These are phyloP conservation scores for Neodontobutis hainanensis DNA, from an alignment of 2,113 vertebrate species.

Conservation along the genomic window DNA sequence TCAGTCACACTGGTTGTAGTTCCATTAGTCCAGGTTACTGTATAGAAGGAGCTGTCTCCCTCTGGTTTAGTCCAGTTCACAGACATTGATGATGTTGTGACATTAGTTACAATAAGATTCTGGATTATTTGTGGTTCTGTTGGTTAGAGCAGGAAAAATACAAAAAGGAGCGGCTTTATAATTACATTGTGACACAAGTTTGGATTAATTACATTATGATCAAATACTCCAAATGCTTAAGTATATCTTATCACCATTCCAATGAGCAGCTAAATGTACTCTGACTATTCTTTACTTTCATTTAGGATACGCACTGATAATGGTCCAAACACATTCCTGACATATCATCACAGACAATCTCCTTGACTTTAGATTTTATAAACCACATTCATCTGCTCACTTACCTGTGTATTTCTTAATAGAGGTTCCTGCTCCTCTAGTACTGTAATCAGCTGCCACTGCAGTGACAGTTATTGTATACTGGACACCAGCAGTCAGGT, in stretches of 20 bases:
- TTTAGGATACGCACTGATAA: too few relatives aligned
- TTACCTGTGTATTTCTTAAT: not conserved
- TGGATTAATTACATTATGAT: too few relatives aligned
- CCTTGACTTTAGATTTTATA: too few relatives aligned
- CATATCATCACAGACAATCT: too few relatives aligned
- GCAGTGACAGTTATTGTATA: not conserved
- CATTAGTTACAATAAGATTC: not conserved
- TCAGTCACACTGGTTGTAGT: not conserved
- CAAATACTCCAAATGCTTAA: too few relatives aligned
- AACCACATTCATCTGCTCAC: not conserved
- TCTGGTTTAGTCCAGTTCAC: conserved; percentile 28
- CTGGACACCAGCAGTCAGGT: not conserved
- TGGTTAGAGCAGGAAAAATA: not conserved
- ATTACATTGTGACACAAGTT: too few relatives aligned
- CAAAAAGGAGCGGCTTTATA: too few relatives aligned
- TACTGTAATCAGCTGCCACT: not conserved
- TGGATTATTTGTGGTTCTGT: conserved; percentile 7
- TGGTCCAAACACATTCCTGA: too few relatives aligned
- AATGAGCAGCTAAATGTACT: too few relatives aligned
- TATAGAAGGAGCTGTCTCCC: conserved; percentile 11
- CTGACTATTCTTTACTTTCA: too few relatives aligned
- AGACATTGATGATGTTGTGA: conserved; percentile 26
- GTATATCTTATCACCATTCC: too few relatives aligned
- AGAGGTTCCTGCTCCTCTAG: not conserved
- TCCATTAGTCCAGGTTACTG: conserved; percentile 12